These are phyloP conservation scores for Trematocara variabile DNA, from an alignment of 2,113 vertebrate species.

Conservation along the genomic window DNA sequence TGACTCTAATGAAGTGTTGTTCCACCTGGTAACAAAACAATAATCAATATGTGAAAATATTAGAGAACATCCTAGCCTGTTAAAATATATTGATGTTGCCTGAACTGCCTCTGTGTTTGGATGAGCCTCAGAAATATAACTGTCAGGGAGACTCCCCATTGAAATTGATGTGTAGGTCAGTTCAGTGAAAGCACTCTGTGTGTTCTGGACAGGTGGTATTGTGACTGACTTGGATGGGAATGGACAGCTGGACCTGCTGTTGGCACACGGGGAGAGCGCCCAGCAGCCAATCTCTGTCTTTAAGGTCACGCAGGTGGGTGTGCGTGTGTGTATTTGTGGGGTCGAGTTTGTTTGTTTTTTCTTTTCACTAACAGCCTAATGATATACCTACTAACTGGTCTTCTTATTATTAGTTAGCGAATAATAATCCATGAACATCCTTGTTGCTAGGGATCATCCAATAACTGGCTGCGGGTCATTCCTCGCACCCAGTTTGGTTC, in stretches of 20 bases:
- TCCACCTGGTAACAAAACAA: neutral
- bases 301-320: slow-evolving; percentile 82
- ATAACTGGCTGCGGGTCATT: slow-evolving; percentile 90
- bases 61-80: neutral
- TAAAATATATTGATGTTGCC: neutral
- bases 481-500: slow-evolving; percentile 86
- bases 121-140: neutral
- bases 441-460: slow-evolving; percentile 78
- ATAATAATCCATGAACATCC: neutral
- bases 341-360: neutral
- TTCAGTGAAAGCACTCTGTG: neutral
- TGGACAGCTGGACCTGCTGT: slow-evolving; percentile 87
- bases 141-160: neutral
- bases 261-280: slow-evolving; percentile 89
- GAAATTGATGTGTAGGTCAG: neutral
- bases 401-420: fast-evolving
- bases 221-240: slow-evolving; percentile 90
- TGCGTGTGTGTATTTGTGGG: neutral
- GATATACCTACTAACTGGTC: neutral
- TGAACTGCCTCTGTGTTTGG: neutral
- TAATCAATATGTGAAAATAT: neutral
- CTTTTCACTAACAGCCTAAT: neutral
- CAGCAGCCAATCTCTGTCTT: slow-evolving; percentile 89
- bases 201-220: slow-evolving; percentile 77
- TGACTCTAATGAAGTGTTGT: neutral